phyloP scores from a whole-genome alignment of 2,113 vertebrate species.

The Silurus meridionalis region DNA sequence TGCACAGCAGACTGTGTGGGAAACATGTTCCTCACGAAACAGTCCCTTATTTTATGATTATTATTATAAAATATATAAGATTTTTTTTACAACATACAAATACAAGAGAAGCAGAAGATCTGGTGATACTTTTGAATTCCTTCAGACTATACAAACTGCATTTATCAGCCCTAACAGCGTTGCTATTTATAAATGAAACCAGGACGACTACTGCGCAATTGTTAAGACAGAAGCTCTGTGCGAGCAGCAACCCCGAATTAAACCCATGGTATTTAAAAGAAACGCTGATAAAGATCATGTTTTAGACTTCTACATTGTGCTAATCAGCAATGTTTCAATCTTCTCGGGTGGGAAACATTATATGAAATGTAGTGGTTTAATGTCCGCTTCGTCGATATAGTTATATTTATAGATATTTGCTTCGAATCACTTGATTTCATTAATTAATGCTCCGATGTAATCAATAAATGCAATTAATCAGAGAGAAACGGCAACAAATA shows the following conservation, averaged over 20 bases:
- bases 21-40: background rate
- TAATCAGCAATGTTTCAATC: background rate
- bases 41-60: background rate
- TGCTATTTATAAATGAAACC: conserved; percentile 8
- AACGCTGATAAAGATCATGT: background rate
- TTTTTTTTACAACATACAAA: background rate
- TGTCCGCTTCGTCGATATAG: background rate
- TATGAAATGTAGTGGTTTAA: background rate
- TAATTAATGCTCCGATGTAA: background rate
- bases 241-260: background rate
- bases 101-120: background rate
- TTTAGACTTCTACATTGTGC: background rate
- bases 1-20: background rate
- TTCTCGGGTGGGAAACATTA: background rate
- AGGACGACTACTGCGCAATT: conserved; percentile 17
- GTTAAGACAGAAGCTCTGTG: background rate
- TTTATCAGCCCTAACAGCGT: background rate
- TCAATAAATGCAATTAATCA: background rate
- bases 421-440: too few species aligned
- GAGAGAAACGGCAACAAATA: background rate
- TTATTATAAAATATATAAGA: too few species aligned
- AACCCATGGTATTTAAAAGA: background rate
- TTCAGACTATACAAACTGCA: background rate
- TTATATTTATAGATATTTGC: too few species aligned
- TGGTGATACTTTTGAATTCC: background rate